These are phyloP conservation scores for Spilogale gracilis DNA, from an alignment of 2,113 vertebrate genomes.

Conservation along the genomic window DNA sequence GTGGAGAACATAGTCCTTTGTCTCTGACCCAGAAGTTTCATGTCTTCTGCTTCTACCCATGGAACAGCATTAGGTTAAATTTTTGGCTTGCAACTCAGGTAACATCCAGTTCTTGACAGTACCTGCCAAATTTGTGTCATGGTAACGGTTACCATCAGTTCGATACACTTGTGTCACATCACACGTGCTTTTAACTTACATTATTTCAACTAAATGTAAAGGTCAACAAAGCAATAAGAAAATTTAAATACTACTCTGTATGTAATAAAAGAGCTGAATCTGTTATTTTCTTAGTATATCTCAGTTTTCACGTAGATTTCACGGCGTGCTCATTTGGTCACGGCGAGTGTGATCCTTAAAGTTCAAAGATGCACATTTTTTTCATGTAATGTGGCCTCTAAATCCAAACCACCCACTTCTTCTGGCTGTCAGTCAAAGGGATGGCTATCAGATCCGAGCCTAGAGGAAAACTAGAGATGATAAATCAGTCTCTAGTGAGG, in stretches of 20 bases:
- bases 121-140: background rate
- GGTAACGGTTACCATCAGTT: background rate
- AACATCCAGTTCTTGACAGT: background rate
- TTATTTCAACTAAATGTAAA: background rate
- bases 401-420: background rate
- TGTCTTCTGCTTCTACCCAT: background rate
- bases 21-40: background rate
- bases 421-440: background rate
- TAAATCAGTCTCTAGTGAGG: background rate
- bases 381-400: background rate
- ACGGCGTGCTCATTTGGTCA: background rate
- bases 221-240: conserved; percentile 2
- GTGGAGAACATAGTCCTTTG: background rate
- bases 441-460: background rate
- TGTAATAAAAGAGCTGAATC: background rate
- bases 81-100: background rate
- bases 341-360: background rate
- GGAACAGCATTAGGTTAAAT: background rate
- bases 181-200: background rate
- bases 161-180: background rate
- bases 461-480: background rate
- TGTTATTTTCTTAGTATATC: background rate
- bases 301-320: background rate
- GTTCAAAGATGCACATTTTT: conserved; percentile 7
- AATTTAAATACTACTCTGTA: background rate